Conservation (phyloP, 2,797 vertebrate genomes). For the Manis pentadactyla region DNA sequence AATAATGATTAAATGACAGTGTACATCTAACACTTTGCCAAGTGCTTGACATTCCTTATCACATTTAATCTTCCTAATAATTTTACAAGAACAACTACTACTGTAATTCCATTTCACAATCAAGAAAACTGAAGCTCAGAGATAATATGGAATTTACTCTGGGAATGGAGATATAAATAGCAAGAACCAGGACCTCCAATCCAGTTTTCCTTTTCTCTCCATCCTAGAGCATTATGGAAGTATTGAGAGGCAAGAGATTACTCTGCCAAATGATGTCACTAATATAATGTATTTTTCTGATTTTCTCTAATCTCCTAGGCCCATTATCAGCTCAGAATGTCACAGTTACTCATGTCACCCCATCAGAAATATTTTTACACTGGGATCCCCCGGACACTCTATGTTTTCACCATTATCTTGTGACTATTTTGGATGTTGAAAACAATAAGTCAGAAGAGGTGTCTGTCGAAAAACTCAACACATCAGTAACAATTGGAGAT, state of each 20-base stretch:
- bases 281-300: not conserved
- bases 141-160: not conserved
- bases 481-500: slow-evolving; percentile 85
- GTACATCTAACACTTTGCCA: not conserved
- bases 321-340: slow-evolving; percentile 89
- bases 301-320: slow-evolving; percentile 84
- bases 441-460: slow-evolving; percentile 81
- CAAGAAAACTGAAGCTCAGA: not conserved
- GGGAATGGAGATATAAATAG: not conserved
- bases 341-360: slow-evolving; percentile 83
- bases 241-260: not conserved
- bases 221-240: not conserved
- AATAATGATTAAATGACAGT: not conserved
- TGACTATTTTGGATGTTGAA: slow-evolving; percentile 87
- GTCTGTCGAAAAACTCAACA: slow-evolving; percentile 83
- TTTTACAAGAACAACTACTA: not conserved
- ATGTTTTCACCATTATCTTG: slow-evolving; percentile 86
- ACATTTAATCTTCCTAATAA: not conserved
- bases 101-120: not conserved
- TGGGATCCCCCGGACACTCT: slow-evolving; percentile 86
- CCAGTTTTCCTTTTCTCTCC: not conserved
- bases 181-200: not conserved
- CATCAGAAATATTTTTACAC: slow-evolving; percentile 87
- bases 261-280: not conserved
- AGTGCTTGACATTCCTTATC: not conserved